Evolutionary conservation across 1,140 invertebrate species (phyloP).

Genomic region (Formica exsecta): DNA sequence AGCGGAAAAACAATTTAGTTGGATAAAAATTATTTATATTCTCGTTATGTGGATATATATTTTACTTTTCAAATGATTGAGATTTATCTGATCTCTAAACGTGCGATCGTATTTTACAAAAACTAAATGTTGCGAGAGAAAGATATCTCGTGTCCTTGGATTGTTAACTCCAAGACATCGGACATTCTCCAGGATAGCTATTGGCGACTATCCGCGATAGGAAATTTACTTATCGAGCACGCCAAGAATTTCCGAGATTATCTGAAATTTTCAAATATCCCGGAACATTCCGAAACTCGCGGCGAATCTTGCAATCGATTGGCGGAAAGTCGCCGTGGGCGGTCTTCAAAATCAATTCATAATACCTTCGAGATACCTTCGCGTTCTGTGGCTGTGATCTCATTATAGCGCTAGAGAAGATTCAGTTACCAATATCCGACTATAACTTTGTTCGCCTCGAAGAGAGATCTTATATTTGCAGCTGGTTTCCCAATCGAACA

Average conservation of each 20-base stretch:
- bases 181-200: conserved; percentile 21
- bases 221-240: conserved; percentile 57
- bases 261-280: conserved; percentile 63
- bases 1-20: neutral
- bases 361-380: conserved; percentile 51
- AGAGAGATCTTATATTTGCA: conserved; percentile 47
- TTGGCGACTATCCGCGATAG: conserved; percentile 41
- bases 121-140: neutral
- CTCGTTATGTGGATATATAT: neutral
- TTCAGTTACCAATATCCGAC: conserved; percentile 58
- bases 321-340: conserved; percentile 56
- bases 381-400: conserved; percentile 52
- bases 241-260: conserved; percentile 60
- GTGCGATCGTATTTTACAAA: neutral
- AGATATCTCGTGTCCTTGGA: conserved; percentile 42
- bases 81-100: neutral
- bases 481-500: conserved; percentile 45
- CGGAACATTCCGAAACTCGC: conserved; percentile 57
- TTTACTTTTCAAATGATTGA: neutral
- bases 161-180: conserved; percentile 10
- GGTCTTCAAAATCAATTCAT: conserved; percentile 62
- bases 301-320: conserved; percentile 57
- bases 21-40: neutral
- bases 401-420: conserved; percentile 51
- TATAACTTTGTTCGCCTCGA: conserved; percentile 28